Conservation (phyloP, 2,888 invertebrate species). For the Molanna angustata region DNA sequence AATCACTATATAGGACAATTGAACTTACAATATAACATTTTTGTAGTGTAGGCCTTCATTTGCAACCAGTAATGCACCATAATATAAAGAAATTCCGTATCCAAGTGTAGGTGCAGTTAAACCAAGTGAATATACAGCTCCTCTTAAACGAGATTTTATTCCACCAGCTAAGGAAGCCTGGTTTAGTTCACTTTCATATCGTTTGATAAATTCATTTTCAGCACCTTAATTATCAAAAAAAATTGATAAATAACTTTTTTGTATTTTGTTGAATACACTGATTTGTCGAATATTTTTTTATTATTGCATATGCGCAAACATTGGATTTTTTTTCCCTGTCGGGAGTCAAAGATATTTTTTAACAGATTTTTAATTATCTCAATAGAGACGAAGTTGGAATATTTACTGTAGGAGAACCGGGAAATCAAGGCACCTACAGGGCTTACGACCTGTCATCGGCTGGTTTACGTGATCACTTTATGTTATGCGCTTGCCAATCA, state of each 20-base stretch:
- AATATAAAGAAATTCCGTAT: conserved; percentile 68
- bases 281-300: too few relatives aligned
- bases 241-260: conserved; percentile 9
- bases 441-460: too few relatives aligned
- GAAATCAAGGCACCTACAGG: too few relatives aligned
- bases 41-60: conserved; percentile 59
- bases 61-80: conserved; percentile 67
- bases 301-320: too few relatives aligned
- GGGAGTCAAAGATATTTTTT: too few relatives aligned
- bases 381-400: too few relatives aligned
- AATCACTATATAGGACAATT: background rate
- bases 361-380: too few relatives aligned
- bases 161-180: conserved; percentile 45
- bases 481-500: too few relatives aligned
- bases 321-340: too few relatives aligned
- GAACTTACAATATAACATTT: conserved; percentile 64
- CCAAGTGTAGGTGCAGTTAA: conserved; percentile 68
- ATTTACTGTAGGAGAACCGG: too few relatives aligned
- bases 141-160: conserved; percentile 55
- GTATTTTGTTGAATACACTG: too few relatives aligned
- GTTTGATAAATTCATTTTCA: conserved; percentile 52
- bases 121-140: conserved; percentile 66
- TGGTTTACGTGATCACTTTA: too few relatives aligned
- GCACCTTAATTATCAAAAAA: conserved; percentile 47
- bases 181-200: conserved; percentile 49